phyloP scores from a whole-genome alignment of 2,113 vertebrate genomes.

The Paracyprichromis sp. region DNA sequence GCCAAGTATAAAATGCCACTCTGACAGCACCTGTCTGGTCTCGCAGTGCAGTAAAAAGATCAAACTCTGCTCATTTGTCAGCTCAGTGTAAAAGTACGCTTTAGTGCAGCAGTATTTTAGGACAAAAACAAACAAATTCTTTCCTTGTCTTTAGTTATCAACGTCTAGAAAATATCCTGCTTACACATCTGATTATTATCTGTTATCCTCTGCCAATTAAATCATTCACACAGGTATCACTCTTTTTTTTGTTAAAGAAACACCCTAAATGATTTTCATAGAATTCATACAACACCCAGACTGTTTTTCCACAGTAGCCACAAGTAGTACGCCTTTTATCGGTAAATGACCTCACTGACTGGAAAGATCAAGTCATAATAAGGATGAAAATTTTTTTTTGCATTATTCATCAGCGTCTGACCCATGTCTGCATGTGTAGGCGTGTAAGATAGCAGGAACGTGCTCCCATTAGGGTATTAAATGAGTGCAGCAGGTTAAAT shows the following conservation, averaged over 20 bases:
- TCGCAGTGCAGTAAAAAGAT: neutral
- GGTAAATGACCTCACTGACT: neutral
- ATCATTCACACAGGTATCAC: neutral
- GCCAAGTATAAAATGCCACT: slow-evolving; percentile 54
- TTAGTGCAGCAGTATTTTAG: neutral
- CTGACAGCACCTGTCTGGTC: slow-evolving; percentile 35
- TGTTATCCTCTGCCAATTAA: neutral
- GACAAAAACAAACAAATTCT: neutral
- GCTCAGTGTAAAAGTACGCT: neutral
- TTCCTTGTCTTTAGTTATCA: neutral
- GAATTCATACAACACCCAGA: neutral
- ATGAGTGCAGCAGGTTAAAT: slow-evolving; percentile 3
- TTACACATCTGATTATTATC: neutral
- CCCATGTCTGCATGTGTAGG: neutral
- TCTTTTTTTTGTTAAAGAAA: neutral
- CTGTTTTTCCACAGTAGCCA: neutral
- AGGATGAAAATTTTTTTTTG: neutral
- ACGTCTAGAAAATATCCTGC: neutral
- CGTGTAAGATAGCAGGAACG: neutral
- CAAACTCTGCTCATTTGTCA: neutral
- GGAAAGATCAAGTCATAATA: neutral
- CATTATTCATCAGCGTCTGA: slow-evolving; percentile 32
- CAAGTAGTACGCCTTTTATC: neutral
- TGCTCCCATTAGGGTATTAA: neutral
- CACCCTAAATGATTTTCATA: neutral